Conservation (phyloP, 2,797 vertebrate species). For the Amphiprion clarkii region DNA sequence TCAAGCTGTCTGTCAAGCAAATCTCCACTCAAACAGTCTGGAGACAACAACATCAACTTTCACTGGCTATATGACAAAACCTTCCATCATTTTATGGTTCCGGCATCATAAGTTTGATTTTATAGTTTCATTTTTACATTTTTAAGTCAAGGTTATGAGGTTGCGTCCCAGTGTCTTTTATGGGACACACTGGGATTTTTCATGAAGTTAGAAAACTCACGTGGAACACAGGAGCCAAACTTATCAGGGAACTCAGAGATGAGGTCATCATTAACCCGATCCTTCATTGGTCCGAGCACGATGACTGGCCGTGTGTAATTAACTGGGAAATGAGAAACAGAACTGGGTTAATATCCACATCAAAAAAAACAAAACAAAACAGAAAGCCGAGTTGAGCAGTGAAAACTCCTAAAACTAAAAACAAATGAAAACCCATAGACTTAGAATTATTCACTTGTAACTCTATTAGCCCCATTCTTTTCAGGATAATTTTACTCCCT, state of each 20-base stretch:
- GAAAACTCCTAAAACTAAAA: too few species aligned
- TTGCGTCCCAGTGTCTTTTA: neutral
- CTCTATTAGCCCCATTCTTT: too few species aligned
- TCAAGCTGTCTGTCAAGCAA: neutral
- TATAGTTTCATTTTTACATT: conserved; percentile 1
- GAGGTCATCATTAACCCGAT: conserved; percentile 97
- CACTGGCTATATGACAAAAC: too few species aligned
- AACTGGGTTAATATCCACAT: neutral
- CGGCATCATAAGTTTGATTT: neutral
- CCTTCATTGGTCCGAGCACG: conserved; percentile 97
- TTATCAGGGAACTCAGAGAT: conserved; percentile 99
- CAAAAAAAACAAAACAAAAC: neutral
- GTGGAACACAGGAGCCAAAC: conserved; percentile 98
- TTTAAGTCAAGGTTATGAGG: neutral
- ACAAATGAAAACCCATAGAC: neutral
- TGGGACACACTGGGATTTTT: neutral
- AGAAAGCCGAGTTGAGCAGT: neutral
- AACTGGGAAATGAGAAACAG: conserved; percentile 80
- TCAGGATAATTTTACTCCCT: too few species aligned
- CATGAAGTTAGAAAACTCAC: conserved; percentile 84
- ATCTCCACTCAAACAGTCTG: neutral
- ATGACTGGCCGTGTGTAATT: conserved; percentile 96
- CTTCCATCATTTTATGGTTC: neutral
- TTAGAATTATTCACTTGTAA: too few species aligned
- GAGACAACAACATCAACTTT: too few species aligned